Evolutionary conservation across 2,888 invertebrate genomes (phyloP), one percentile per base, ranked within the genome.

Genomic region (Andricus quercusramuli): DNA sequence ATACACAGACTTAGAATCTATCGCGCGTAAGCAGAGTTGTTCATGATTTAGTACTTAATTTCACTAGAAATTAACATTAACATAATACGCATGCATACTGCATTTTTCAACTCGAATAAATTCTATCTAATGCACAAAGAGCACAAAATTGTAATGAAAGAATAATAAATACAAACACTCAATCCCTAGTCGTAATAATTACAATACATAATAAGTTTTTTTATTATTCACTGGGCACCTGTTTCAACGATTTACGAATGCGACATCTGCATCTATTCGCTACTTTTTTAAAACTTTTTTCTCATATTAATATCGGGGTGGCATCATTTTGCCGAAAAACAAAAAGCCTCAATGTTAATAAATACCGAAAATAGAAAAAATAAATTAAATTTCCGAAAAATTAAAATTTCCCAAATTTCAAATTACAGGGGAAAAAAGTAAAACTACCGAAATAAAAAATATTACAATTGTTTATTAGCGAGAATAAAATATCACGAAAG

Each of bases 121-220:
- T 20, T 44, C 51, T 51, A 74, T 56, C 25, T 56, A 32, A 74
- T 47, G 67, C 67, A 47, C 70, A 59, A 78, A 76, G 70, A 56
- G 20, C 44, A 77, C 20, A 74, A 79, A 66, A 68, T 44, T 67
- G 67, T 64, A 15, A 62, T 81, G 59, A 64, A 47, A 80, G 78
- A 81, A 82, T 81, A 81, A 82, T 81, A 81, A 83, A 82, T 80
- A 81, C 62, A 80, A 81, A 76, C 81, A 82, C 78, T 79, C 78
- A 78, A 77, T 77, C 67, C 62, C 78, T 77, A 83, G 20, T 79
- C 59, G 78, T 51, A 76, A 80, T 80, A 67, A 81, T 77, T 74
- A 62, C 44, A 82, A 82, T 79, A 78, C 8, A 62, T 68, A 77
- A 47, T 15, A 44, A 11, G 9, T 79, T 67, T 47, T 78, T 65